Conservation (phyloP, 1,140 invertebrate genomes). For the Procambarus virginalis region DNA sequence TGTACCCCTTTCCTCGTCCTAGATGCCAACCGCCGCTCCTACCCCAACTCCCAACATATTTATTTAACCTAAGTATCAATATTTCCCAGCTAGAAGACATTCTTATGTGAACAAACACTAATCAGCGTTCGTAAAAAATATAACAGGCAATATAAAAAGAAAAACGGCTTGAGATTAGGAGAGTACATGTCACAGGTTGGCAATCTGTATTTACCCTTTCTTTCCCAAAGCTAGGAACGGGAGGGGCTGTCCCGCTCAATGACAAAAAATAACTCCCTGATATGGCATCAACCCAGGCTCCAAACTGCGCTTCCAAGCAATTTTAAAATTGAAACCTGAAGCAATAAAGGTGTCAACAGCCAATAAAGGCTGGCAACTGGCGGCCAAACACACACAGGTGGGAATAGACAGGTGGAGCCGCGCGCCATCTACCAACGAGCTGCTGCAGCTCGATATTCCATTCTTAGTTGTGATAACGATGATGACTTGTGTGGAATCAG, state of each 20-base stretch:
- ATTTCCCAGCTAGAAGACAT: too few relatives aligned
- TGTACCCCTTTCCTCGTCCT: constrained; percentile 33
- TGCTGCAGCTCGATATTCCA: constrained; percentile 36
- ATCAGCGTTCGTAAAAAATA: neutral
- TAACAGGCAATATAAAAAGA: neutral
- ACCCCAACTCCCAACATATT: neutral
- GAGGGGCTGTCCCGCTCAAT: constrained; percentile 7
- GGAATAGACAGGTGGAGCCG: constrained; percentile 29
- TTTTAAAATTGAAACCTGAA: neutral
- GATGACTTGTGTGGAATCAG: constrained; percentile 12
- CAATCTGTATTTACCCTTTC: constrained; percentile 24
- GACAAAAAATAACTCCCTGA: constrained; percentile 24
- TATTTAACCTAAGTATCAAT: too few relatives aligned
- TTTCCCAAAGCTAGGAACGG: constrained; percentile 30
- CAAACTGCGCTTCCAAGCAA: neutral
- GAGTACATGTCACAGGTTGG: neutral
- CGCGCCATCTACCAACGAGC: neutral
- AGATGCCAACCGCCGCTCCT: neutral
- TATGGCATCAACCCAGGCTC: neutral
- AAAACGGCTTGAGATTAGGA: neutral
- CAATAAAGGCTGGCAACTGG: neutral
- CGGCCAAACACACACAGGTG: constrained; percentile 14
- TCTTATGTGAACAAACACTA: neutral
- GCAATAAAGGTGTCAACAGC: neutral
- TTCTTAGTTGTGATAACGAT: constrained; percentile 37